A percentile compares a stretch with the other conserved stretches of the same genome.
These are phyloP conservation scores for Cantharis lateralis DNA, from an alignment of 2,888 invertebrate species.

Conservation along the genomic window DNA sequence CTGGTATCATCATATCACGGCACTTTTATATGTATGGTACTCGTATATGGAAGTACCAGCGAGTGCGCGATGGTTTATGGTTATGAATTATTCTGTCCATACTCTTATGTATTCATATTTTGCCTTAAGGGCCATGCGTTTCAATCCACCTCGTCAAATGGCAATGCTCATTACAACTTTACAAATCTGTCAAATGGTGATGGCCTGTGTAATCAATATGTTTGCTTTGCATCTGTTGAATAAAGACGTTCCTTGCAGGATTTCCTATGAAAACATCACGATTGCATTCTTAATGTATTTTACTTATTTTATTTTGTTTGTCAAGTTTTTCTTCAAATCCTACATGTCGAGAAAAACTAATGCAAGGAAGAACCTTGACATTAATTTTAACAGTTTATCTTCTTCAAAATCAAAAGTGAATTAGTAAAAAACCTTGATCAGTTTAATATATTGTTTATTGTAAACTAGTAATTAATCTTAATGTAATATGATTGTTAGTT, in stretches of 20 bases:
- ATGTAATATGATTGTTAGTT: too few species aligned
- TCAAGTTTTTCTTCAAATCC: slow-evolving; percentile 90
- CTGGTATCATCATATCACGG: slow-evolving; percentile 97
- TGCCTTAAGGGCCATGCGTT: slow-evolving; percentile 83
- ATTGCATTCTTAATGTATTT: slow-evolving; percentile 93
- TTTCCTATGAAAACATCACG: slow-evolving; percentile 83
- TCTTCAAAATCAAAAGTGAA: background rate
- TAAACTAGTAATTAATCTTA: too few species aligned
- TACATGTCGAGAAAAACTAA: slow-evolving; percentile 64
- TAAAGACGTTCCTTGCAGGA: slow-evolving; percentile 77
- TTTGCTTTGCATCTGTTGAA: slow-evolving; percentile 83
- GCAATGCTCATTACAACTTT: slow-evolving; percentile 90
- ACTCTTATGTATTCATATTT: slow-evolving; percentile 92
- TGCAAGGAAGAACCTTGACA: background rate
- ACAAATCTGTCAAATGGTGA: slow-evolving; percentile 92
- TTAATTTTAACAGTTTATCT: background rate
- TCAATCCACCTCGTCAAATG: slow-evolving; percentile 80
- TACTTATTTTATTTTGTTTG: slow-evolving; percentile 91
- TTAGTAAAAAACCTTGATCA: too few species aligned
- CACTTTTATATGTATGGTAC: slow-evolving; percentile 92
- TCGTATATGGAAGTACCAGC: slow-evolving; percentile 89
- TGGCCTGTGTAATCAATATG: slow-evolving; percentile 88
- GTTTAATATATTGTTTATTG: too few species aligned
- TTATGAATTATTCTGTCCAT: slow-evolving; percentile 93
- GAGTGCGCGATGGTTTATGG: slow-evolving; percentile 91